A percentile compares a stretch with the other conserved stretches of the same genome.
Conservation (phyloP, 2,888 invertebrate genomes). For the Caenorhabditis imperialis region DNA sequence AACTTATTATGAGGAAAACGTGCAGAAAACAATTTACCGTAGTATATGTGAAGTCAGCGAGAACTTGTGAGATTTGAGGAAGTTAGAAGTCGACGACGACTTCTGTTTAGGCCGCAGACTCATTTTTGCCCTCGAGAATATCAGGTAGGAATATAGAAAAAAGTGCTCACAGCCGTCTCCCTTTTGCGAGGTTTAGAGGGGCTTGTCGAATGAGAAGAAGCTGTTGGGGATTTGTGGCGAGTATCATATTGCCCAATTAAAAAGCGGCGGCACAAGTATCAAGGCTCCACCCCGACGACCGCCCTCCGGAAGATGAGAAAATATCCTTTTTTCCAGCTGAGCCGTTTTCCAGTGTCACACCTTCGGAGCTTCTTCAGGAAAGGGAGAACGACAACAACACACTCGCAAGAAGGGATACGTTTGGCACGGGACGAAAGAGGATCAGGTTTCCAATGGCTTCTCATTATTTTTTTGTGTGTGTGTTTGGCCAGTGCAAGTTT, state of each 20-base stretch:
- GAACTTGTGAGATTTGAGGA: slow-evolving; percentile 50
- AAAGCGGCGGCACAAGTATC: slow-evolving; percentile 51
- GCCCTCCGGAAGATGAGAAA: slow-evolving; percentile 13
- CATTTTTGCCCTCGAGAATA: slow-evolving; percentile 18
- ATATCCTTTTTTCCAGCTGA: not conserved
- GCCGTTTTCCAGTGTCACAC: too few species aligned
- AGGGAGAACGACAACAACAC: slow-evolving; percentile 27
- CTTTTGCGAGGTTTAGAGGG: slow-evolving; percentile 5
- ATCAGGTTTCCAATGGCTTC: slow-evolving; percentile 49
- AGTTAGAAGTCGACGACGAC: slow-evolving; percentile 50
- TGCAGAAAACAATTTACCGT: slow-evolving; percentile 22
- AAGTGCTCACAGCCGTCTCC: slow-evolving; percentile 4
- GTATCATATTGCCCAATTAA: slow-evolving; percentile 59
- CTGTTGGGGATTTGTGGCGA: slow-evolving; percentile 41
- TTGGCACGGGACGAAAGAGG: slow-evolving; percentile 9
- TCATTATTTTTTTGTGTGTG: slow-evolving; percentile 34
- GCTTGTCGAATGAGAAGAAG: slow-evolving; percentile 26
- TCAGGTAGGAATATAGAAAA: not conserved
- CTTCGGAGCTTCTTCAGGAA: slow-evolving; percentile 7
- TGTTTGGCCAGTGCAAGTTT: slow-evolving; percentile 24
- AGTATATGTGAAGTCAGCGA: slow-evolving; percentile 49
- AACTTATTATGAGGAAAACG: not conserved
- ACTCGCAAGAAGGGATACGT: not conserved
- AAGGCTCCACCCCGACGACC: slow-evolving; percentile 20
- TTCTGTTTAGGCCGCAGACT: slow-evolving; percentile 47